Conservation (phyloP, 2,888 invertebrate species). For the Sialis lutaria region DNA sequence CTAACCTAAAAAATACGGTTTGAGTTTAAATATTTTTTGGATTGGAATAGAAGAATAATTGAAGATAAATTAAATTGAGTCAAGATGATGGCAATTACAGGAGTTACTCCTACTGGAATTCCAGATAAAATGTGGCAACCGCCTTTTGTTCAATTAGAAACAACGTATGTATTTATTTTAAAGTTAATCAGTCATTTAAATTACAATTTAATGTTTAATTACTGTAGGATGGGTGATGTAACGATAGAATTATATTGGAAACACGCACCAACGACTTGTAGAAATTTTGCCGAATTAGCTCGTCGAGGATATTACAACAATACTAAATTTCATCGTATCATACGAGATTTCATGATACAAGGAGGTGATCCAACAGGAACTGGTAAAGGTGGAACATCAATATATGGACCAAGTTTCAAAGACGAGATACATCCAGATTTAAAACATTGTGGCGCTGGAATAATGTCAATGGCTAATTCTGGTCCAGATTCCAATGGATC, state of each 20-base stretch:
- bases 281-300: slow-evolving; percentile 91
- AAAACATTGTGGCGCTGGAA: slow-evolving; percentile 85
- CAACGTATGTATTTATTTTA: slow-evolving; percentile 43
- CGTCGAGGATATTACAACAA: slow-evolving; percentile 91
- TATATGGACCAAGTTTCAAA: slow-evolving; percentile 87
- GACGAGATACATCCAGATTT: slow-evolving; percentile 91
- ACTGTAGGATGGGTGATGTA: slow-evolving; percentile 78
- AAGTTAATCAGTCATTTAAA: neutral
- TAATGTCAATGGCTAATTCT: slow-evolving; percentile 95
- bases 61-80: too few species aligned
- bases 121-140: slow-evolving; percentile 86
- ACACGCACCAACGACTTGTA: slow-evolving; percentile 92
- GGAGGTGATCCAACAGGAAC: slow-evolving; percentile 96
- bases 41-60: too few species aligned
- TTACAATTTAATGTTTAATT: neutral
- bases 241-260: slow-evolving; percentile 94
- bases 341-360: slow-evolving; percentile 86
- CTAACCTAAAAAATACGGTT: too few species aligned
- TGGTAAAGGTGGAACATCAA: slow-evolving; percentile 89
- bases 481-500: slow-evolving; percentile 95
- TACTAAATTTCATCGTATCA: slow-evolving; percentile 90
- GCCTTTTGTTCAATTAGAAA: slow-evolving; percentile 63
- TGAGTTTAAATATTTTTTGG: too few species aligned
- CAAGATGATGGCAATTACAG: slow-evolving; percentile 28
- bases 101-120: slow-evolving; percentile 45